Base-by-base conservation (phyloP, 2,113 vertebrate genomes). In the Protomyctophum bolini region DNA sequence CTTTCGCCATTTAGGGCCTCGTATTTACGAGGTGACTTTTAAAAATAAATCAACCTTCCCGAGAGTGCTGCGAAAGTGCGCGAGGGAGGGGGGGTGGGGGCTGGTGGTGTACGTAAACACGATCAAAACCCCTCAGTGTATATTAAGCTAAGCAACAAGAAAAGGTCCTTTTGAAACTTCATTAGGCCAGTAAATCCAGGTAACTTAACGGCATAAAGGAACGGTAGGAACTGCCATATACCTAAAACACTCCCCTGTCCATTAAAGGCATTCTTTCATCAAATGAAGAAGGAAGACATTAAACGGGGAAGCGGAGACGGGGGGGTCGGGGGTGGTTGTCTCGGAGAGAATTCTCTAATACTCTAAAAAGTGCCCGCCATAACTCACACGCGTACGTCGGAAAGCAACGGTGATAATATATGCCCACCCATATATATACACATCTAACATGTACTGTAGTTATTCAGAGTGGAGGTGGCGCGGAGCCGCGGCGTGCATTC, bases 191-290 rank as follows among this genome's bases (percentile, higher is more conserved):
- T 87, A 88, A 91, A 89, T 92, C 89, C 89, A 86, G 77, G 77
- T 66, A 82, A 73, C 64, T 89, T 89, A 41, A 87, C 21, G 29
- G 80, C 63, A 72, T 91, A 76, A 51, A 74, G 87, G 79, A 83
- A 28, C 45, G 63, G 76, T 81, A 85, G 83, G 87, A 85, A 78
- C 77, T 68, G 83, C 76, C 82, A 61, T 86, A 88, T 86, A 77
- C 79, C 79, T 21, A 67, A 85, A 91, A 82, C 85, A 77, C 83
- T 86, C 84, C 76, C 68, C 75, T 78, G 83, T 87, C 88, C 89
- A 91, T 92, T 91, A 91, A 84, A 90, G 75, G 62, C 10, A 70
- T 86, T 89, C 86, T 84, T 87, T 87, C 83, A 90, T 90, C 89
- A 87, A 91, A 91, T 73, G 79, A 84, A 87, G 80, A 91, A 73